Percentiles rank a stretch among this genome's conserved stretches.
Conservation (phyloP, 2,113 vertebrate species). For the Pluvialis apricaria region DNA sequence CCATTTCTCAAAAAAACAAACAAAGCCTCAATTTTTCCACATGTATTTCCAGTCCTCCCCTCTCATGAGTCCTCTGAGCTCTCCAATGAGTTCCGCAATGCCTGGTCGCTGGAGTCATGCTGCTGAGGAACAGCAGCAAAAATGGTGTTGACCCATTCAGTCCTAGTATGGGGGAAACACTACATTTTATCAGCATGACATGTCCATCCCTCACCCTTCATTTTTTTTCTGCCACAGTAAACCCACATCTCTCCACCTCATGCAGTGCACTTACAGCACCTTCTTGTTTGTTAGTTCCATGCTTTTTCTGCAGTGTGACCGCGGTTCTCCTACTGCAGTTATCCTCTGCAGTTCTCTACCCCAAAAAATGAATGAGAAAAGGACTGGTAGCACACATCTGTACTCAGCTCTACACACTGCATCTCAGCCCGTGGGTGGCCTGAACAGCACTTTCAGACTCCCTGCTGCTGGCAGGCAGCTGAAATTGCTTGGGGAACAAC, state of each 20-base stretch:
- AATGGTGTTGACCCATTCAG: not conserved
- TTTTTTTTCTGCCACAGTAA: not conserved
- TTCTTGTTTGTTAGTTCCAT: not conserved
- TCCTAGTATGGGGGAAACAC: not conserved
- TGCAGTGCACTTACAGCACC: not conserved
- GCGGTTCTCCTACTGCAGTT: not conserved
- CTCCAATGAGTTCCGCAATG: not conserved
- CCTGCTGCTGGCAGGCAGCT: not conserved
- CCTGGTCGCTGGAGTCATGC: not conserved
- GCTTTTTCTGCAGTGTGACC: not conserved
- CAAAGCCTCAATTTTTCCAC: constrained; percentile 10
- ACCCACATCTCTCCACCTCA: not conserved
- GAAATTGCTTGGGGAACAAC: not conserved
- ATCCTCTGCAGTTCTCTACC: not conserved
- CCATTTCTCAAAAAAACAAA: not conserved
- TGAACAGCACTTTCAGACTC: not conserved
- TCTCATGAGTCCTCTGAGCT: fast-evolving
- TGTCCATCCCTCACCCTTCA: not conserved
- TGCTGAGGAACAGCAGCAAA: not conserved
- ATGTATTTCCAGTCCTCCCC: not conserved
- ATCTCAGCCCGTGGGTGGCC: not conserved
- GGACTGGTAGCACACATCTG: not conserved
- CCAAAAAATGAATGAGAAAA: not conserved
- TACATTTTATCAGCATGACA: not conserved
- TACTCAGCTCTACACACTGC: not conserved